Evolutionary conservation across 2,113 vertebrate species (phyloP).

Genomic region (Eudorcas thomsonii): DNA sequence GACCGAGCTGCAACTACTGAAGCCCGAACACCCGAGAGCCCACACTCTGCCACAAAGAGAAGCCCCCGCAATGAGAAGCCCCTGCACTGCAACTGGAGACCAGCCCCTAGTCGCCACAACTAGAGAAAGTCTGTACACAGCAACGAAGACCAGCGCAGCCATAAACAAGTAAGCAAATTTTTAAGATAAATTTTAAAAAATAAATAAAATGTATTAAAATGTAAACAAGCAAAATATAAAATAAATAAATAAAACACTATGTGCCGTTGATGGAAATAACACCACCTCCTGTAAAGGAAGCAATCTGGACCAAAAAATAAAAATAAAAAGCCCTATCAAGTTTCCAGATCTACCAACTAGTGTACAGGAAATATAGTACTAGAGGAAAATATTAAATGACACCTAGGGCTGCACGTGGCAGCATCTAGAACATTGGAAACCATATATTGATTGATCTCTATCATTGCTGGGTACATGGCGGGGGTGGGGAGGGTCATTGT

Average conservation of each 20-base stretch:
- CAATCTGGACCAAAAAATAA: neutral
- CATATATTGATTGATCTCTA: fast-evolving
- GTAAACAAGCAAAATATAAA: neutral
- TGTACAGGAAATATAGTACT: neutral
- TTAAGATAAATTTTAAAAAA: neutral
- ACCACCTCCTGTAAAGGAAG: neutral
- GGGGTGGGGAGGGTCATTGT: fast-evolving
- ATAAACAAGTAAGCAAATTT: neutral
- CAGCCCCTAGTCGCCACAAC: neutral
- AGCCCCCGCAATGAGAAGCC: neutral
- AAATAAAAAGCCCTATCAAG: neutral
- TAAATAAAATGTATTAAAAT: neutral
- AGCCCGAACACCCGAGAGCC: neutral
- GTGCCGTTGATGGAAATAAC: neutral
- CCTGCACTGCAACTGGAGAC: neutral
- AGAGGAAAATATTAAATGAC: neutral
- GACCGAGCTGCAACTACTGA: neutral
- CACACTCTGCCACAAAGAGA: neutral
- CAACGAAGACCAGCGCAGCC: neutral
- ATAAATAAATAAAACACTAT: neutral
- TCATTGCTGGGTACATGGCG: fast-evolving
- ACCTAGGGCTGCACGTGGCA: neutral
- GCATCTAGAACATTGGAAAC: neutral
- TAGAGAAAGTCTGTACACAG: neutral
- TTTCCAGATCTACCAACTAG: neutral